phyloP scores from a whole-genome alignment of 2,113 vertebrate genomes.

The Isurus oxyrinchus region DNA sequence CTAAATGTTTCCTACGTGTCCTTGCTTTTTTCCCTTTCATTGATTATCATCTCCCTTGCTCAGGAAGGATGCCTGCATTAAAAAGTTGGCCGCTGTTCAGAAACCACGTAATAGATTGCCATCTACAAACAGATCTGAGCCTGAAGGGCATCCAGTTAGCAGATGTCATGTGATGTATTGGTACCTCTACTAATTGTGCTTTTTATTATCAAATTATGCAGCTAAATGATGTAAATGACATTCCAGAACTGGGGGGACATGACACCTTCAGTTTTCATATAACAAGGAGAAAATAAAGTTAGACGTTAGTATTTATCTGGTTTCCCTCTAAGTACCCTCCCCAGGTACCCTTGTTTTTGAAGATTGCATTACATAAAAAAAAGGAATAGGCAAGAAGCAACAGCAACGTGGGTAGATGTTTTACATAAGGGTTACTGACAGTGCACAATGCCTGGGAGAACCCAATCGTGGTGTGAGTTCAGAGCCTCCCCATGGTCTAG shows the following conservation, averaged over 20 bases:
- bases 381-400: not conserved
- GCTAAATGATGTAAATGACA: not conserved
- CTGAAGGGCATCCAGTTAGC: slow-evolving; percentile 13
- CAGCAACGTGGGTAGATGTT: not conserved
- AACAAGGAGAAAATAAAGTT: not conserved
- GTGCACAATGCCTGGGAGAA: not conserved
- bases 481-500: not conserved
- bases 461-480: not conserved
- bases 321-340: too few species aligned
- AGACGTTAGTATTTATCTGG: not conserved
- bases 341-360: not conserved
- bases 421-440: not conserved
- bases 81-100: not conserved
- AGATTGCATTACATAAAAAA: not conserved
- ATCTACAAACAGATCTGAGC: not conserved
- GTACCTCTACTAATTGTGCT: not conserved
- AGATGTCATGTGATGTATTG: not conserved
- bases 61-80: not conserved
- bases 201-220: not conserved
- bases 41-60: not conserved
- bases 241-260: not conserved
- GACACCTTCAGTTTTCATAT: not conserved
- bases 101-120: not conserved
- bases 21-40: slow-evolving; percentile 15
- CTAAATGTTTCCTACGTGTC: not conserved